Evolutionary conservation across 2,113 vertebrate genomes (phyloP).

Genomic region (Hylia prasina): DNA sequence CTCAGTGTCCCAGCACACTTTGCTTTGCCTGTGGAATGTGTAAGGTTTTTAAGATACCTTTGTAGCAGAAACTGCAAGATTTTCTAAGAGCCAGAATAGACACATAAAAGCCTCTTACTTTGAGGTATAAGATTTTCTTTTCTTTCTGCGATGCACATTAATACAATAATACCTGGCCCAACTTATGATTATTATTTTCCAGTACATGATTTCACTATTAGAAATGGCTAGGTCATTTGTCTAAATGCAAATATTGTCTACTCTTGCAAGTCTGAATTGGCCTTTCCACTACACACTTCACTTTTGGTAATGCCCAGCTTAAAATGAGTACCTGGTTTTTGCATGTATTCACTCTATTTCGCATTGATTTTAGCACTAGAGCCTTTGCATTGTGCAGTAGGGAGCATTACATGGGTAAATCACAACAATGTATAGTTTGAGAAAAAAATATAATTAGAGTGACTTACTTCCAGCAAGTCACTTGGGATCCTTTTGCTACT

Average conservation of each 20-base stretch:
- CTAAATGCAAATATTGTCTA: neutral
- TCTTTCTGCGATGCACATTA: neutral
- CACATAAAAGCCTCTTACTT: neutral
- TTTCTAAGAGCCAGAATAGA: neutral
- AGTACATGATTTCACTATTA: neutral
- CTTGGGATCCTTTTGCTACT: neutral
- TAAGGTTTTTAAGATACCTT: neutral
- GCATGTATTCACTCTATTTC: neutral
- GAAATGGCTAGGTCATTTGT: neutral
- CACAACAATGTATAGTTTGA: neutral
- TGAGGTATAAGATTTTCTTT: neutral
- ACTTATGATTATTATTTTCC: neutral
- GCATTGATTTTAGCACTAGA: neutral
- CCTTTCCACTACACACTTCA: neutral
- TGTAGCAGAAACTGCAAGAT: neutral
- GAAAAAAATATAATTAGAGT: neutral
- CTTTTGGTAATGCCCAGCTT: neutral
- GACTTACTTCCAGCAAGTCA: neutral
- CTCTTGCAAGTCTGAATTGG: neutral
- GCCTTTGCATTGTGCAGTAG: neutral
- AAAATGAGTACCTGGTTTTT: neutral
- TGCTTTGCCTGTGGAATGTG: neutral
- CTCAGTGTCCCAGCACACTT: neutral
- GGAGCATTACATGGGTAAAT: neutral
- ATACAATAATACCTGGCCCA: neutral